Evolutionary conservation across 2,888 invertebrate genomes (phyloP).

Genomic region (Onthophagus sagittarius): DNA sequence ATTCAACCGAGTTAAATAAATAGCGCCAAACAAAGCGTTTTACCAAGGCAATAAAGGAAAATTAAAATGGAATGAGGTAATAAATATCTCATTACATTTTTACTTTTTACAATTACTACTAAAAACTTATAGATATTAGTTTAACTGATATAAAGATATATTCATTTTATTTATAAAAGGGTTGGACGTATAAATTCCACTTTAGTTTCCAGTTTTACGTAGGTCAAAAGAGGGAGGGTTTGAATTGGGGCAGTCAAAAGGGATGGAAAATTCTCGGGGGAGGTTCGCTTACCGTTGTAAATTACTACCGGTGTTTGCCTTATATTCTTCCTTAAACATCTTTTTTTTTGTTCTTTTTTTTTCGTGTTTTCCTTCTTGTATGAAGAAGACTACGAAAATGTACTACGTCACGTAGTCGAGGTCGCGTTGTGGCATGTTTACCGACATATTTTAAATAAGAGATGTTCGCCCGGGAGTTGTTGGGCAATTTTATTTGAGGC

Average conservation of each 20-base stretch:
- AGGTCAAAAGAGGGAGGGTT: neutral
- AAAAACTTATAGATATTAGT: neutral
- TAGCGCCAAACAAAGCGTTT: neutral
- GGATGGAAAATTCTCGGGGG: conserved; percentile 30
- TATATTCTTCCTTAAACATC: conserved; percentile 20
- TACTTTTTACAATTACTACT: neutral
- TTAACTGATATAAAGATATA: neutral
- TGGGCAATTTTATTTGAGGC: neutral
- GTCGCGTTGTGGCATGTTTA: neutral
- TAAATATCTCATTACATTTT: neutral
- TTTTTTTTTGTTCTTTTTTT: too few relatives aligned
- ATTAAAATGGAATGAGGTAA: neutral
- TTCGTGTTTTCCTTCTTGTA: conserved; percentile 14
- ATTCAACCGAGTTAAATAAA: neutral
- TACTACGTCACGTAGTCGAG: neutral
- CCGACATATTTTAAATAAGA: neutral
- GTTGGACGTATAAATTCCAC: conserved; percentile 17
- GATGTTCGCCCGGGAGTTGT: neutral
- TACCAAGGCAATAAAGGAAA: neutral
- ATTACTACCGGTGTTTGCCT: conserved; percentile 36
- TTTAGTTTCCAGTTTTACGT: conserved; percentile 19
- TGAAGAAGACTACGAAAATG: neutral
- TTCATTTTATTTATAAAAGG: conserved; percentile 21
- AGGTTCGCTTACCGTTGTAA: conserved; percentile 34
- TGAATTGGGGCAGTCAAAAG: neutral